phyloP scores from a whole-genome alignment of 1,140 invertebrate species.

The Drosophila mauritiana region DNA sequence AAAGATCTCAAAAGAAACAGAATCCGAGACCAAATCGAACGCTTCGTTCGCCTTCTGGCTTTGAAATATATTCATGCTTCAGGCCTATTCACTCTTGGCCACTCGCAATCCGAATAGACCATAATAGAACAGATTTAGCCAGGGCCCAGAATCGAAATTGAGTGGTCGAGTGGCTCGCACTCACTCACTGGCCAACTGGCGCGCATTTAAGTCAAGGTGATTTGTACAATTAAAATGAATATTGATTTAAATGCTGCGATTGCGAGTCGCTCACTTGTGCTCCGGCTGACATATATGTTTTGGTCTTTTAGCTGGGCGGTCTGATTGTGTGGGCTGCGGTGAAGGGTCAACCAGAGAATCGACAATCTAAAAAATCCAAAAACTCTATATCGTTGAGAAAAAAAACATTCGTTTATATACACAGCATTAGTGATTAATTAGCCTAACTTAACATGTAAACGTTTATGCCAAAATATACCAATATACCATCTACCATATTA shows the following conservation, averaged over 20 bases:
- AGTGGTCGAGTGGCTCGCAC: slow-evolving; percentile 55
- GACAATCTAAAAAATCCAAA: neutral
- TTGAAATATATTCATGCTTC: slow-evolving; percentile 28
- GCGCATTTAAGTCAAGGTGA: slow-evolving; percentile 80
- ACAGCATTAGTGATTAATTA: no score
- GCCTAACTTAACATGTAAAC: no score
- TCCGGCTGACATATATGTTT: slow-evolving; percentile 21
- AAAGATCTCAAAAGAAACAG: neutral
- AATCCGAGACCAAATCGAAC: slow-evolving; percentile 36
- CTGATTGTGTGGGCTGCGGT: slow-evolving; percentile 20
- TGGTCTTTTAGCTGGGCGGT: slow-evolving; percentile 5
- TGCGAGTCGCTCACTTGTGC: slow-evolving; percentile 30
- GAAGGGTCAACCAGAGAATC: slow-evolving; percentile 10
- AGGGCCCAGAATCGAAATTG: slow-evolving; percentile 63
- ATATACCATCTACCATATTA: no score
- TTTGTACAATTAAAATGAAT: slow-evolving; percentile 82
- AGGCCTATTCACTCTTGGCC: slow-evolving; percentile 35
- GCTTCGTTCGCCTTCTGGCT: slow-evolving; percentile 63
- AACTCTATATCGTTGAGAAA: neutral
- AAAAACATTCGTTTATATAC: no score
- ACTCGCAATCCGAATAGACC: slow-evolving; percentile 35
- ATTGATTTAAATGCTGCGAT: slow-evolving; percentile 77
- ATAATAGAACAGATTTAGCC: slow-evolving; percentile 71
- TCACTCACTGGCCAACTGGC: slow-evolving; percentile 5
- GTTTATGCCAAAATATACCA: no score